Percentiles rank a stretch among this genome's conserved stretches.
These are phyloP conservation scores for Oryzias woworae DNA, from an alignment of 2,113 vertebrate genomes.

Conservation along the genomic window DNA sequence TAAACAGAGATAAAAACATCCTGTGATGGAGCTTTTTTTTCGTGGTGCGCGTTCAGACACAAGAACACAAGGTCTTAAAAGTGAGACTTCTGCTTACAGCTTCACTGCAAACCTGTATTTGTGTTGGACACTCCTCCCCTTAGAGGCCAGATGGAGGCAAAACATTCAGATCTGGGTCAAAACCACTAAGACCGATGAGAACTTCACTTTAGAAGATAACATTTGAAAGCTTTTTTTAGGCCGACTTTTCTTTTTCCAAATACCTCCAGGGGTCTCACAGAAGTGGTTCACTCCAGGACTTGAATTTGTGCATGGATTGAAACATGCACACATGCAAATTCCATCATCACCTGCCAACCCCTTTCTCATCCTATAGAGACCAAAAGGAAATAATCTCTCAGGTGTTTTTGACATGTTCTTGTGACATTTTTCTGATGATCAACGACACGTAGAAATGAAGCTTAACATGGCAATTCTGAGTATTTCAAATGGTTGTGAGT, in stretches of 20 bases:
- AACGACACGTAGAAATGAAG: no score
- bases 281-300: slow-evolving; percentile 35
- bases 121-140: slow-evolving; percentile 32
- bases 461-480: no score
- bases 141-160: slow-evolving; percentile 53
- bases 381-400: no score
- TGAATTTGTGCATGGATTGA: slow-evolving; percentile 1
- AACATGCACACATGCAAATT: slow-evolving; percentile 16
- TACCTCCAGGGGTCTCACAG: slow-evolving; percentile 15
- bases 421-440: no score
- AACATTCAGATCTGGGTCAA: slow-evolving; percentile 55
- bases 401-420: no score
- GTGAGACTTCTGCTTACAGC: not conserved
- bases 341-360: slow-evolving; percentile 13
- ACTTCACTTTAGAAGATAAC: slow-evolving; percentile 4
- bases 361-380: slow-evolving; percentile 15
- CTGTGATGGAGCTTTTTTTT: slow-evolving; percentile 42
- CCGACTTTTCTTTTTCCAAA: slow-evolving; percentile 4
- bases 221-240: slow-evolving; percentile 9
- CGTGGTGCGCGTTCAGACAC: slow-evolving; percentile 19
- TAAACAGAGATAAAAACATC: slow-evolving; percentile 27
- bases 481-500: no score
- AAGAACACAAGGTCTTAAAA: slow-evolving; percentile 21
- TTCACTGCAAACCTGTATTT: slow-evolving; percentile 36
- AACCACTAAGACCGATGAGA: slow-evolving; percentile 26